Percentiles rank a stretch among this genome's conserved stretches.
Conservation (phyloP, 2,113 vertebrate genomes). For the Sinocyclocheilus anophthalmus region DNA sequence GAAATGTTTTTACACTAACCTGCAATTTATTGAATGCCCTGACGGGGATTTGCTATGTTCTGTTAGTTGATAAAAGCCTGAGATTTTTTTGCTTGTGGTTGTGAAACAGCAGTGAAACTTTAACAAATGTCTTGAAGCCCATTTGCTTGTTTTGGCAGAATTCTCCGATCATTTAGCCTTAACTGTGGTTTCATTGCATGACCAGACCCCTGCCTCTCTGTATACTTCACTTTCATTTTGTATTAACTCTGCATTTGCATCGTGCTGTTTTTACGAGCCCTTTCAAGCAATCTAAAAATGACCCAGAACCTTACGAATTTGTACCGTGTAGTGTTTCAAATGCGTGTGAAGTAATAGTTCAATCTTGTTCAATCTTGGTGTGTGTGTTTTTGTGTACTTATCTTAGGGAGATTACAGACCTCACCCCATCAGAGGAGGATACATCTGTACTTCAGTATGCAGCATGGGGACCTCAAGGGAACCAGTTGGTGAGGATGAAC, state of each 20-base stretch:
- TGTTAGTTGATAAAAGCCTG: constrained; percentile 9
- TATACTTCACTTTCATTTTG: constrained; percentile 48
- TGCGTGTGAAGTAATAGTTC: neutral
- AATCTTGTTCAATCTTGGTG: neutral
- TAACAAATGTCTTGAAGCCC: constrained; percentile 60
- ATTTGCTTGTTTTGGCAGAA: constrained; percentile 59
- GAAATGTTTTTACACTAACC: constrained; percentile 13
- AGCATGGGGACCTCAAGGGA: constrained; percentile 79
- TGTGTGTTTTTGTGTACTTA: constrained; percentile 57
- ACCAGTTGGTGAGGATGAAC: constrained; percentile 76
- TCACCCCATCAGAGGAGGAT: constrained; percentile 67
- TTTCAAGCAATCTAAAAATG: constrained; percentile 33
- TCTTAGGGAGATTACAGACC: constrained; percentile 74
- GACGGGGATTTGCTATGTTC: constrained; percentile 2
- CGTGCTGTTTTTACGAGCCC: constrained; percentile 56
- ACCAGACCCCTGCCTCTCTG: constrained; percentile 53
- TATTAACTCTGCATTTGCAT: constrained; percentile 66
- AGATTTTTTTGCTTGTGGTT: constrained; percentile 21
- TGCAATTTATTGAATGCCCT: constrained; percentile 14
- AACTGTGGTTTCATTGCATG: constrained; percentile 67
- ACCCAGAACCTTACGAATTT: neutral
- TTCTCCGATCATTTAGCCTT: constrained; percentile 29
- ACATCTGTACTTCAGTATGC: constrained; percentile 72
- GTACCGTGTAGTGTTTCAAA: neutral
- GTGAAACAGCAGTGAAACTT: constrained; percentile 44